These are phyloP conservation scores for Gymnothorax javanicus DNA, from an alignment of 2,797 vertebrate genomes.

Conservation along the genomic window DNA sequence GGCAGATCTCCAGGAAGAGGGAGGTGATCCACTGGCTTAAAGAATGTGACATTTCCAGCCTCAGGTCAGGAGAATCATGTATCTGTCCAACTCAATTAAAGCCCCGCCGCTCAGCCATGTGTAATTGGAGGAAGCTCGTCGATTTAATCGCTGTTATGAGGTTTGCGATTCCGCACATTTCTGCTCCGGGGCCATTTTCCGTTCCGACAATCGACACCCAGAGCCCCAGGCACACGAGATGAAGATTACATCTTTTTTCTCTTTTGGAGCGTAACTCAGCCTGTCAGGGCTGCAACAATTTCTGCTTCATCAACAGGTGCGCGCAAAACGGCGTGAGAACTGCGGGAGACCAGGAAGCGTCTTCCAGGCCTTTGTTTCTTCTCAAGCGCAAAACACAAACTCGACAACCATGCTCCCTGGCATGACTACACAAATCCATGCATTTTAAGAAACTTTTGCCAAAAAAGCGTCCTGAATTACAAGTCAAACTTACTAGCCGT, in stretches of 20 bases:
- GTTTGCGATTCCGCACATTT: neutral
- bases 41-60: no score
- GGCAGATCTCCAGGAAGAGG: no score
- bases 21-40: no score
- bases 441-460: no score
- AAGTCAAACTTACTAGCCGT: no score
- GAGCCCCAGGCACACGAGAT: neutral
- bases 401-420: no score
- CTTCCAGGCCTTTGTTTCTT: no score
- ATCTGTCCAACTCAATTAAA: neutral
- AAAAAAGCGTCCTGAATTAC: no score
- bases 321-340: neutral
- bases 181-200: neutral
- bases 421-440: no score
- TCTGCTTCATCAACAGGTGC: neutral
- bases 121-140: neutral
- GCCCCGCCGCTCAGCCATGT: neutral
- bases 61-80: neutral
- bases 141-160: neutral
- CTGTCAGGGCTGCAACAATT: neutral
- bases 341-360: neutral
- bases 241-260: neutral
- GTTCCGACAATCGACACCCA: neutral
- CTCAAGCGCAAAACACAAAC: no score
- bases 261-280: neutral